A percentile compares a stretch with the other conserved stretches of the same genome.
Conservation (phyloP, 2,797 vertebrate species). For the Cuniculus paca region DNA sequence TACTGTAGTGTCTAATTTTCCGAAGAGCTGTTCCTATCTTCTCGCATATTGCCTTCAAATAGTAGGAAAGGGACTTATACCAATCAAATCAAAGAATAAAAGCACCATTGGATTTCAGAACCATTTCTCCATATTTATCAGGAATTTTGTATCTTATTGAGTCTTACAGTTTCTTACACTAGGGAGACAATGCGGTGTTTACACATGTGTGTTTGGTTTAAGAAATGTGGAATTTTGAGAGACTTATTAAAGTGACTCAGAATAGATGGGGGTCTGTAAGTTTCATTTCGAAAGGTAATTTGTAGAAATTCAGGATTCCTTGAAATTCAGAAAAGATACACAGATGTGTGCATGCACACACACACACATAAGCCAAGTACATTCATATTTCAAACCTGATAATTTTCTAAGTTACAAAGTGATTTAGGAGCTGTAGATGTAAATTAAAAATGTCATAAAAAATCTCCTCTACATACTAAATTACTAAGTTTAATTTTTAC, state of each 20-base stretch:
- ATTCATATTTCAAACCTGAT: background rate
- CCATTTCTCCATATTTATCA: too few relatives aligned
- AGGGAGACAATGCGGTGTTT: too few relatives aligned
- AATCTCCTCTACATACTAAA: background rate
- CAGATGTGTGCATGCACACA: background rate
- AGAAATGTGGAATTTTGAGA: background rate
- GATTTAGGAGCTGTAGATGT: slow-evolving; percentile 25
- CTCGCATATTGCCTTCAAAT: too few relatives aligned
- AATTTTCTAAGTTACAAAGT: slow-evolving; percentile 11
- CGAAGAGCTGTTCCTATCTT: too few relatives aligned
- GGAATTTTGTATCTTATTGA: too few relatives aligned
- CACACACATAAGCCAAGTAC: background rate
- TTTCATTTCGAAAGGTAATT: slow-evolving; percentile 22
- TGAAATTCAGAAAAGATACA: slow-evolving; percentile 11
- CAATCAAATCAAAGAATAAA: too few relatives aligned
- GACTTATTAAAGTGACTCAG: background rate
- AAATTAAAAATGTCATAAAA: background rate
- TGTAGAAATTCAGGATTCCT: background rate
- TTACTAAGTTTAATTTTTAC: background rate
- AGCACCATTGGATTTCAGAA: too few relatives aligned
- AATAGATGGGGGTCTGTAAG: background rate
- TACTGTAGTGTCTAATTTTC: too few relatives aligned
- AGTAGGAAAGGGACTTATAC: too few relatives aligned
- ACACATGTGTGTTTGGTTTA: too few relatives aligned
- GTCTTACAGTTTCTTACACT: too few relatives aligned